Percentiles rank a stretch among this genome's conserved stretches.
Conservation (phyloP, 1,140 invertebrate species). For the Drosophila lini region DNA sequence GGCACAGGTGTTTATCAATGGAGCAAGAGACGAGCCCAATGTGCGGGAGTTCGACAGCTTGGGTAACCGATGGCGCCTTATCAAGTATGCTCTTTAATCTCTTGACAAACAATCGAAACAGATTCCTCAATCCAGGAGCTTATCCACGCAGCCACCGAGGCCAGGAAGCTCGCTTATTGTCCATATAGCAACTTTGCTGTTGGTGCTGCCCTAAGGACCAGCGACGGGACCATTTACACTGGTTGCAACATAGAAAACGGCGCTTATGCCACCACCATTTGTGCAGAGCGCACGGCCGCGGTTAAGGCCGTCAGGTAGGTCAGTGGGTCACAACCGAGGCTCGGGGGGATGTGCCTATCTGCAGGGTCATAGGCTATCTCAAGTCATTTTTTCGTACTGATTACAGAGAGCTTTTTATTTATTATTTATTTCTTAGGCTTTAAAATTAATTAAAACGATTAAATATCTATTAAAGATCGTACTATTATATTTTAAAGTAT, state of each 20-base stretch:
- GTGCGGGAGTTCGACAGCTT: slow-evolving; percentile 61
- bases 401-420: not conserved
- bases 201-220: slow-evolving; percentile 92
- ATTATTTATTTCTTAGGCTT: not conserved
- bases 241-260: slow-evolving; percentile 97
- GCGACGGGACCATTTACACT: slow-evolving; percentile 88
- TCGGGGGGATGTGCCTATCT: not conserved
- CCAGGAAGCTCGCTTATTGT: slow-evolving; percentile 90
- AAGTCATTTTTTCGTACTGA: not conserved
- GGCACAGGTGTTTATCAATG: slow-evolving; percentile 73
- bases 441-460: not conserved
- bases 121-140: slow-evolving; percentile 87
- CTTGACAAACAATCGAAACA: slow-evolving; percentile 62
- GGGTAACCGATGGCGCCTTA: slow-evolving; percentile 35
- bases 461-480: no score
- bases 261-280: slow-evolving; percentile 91
- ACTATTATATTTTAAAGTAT: no score
- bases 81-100: not conserved
- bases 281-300: slow-evolving; percentile 96
- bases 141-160: slow-evolving; percentile 87
- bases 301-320: slow-evolving; percentile 90
- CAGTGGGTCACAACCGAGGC: slow-evolving; percentile 11
- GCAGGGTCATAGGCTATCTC: not conserved
- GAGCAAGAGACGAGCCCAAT: slow-evolving; percentile 60
- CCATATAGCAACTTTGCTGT: slow-evolving; percentile 96